Base-by-base conservation (phyloP, 2,888 invertebrate species). In the Polydrusus pterygomalis region DNA sequence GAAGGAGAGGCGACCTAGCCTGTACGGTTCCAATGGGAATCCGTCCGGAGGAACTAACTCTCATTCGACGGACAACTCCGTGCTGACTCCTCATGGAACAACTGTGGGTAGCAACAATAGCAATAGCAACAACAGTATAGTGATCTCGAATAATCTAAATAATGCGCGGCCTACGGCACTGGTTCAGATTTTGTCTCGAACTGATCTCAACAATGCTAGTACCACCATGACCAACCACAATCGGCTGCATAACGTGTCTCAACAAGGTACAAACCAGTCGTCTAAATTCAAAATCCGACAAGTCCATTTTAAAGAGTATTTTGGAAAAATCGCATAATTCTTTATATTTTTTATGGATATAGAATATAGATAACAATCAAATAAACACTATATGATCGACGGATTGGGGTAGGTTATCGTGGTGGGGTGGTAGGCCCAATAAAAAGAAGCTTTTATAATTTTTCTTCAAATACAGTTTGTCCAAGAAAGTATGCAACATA, bases 51-150 rank as follows among this genome's bases (percentile, higher is more conserved):
- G 89, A 49, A 89, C 89, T 60, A 86, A 86, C 77, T 85, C 86
- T 38, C 87, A 87, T 81, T 89, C 89, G 64, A 90, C 89, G 78
- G 90, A 90, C 83, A 89, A 89, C 84, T 89, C 89, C 30, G 90
- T 89, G 82, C 84, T 89, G 79, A 89, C 90, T 80, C 89, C 90
- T 80, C 90, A 90, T 84, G 90, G 90, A 87, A 89, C 90, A 87
- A 91, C 90, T 89, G 91, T 91, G 91, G 91, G 91, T 91, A 91
- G 90, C 89, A 87, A 87, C 77, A 79, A 91, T 91, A 91, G 90
- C 89, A 87, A 87, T 79, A 79, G 79, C 79, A 79, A 77, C 79
- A 79, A 77, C 86, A 88, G 89, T 87, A 87, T 87, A 85, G 86
- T 87, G 86, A 87, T 87, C 86, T 86, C 88, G 81, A 88, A 88